A percentile compares a stretch with the other conserved stretches of the same genome.
phyloP scores from a whole-genome alignment of 2,888 invertebrate genomes.

The Eilema caniola region DNA sequence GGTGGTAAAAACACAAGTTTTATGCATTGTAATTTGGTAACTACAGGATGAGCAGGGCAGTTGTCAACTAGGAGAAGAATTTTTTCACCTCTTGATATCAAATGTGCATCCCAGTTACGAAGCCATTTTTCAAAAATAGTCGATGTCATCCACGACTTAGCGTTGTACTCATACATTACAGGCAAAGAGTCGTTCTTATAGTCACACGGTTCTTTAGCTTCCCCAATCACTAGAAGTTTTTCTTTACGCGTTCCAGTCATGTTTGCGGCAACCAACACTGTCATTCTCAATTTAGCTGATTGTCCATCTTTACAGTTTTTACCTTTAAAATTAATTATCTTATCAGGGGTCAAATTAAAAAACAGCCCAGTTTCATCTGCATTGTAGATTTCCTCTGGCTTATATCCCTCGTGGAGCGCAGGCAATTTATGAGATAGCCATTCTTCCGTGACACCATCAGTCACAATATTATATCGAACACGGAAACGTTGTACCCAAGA shows the following conservation, averaged over 20 bases:
- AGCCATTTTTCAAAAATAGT: conserved; percentile 31
- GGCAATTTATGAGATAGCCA: conserved; percentile 47
- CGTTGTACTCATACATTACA: conserved; percentile 8
- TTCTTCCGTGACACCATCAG: conserved; percentile 38
- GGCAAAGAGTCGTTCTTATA: conserved; percentile 5
- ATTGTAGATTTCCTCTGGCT: conserved; percentile 48
- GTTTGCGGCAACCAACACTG: not conserved
- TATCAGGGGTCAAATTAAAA: conserved; percentile 52
- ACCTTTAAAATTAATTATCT: conserved; percentile 43
- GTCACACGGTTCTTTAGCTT: conserved; percentile 2
- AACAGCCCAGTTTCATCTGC: conserved; percentile 55
- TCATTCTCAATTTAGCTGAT: conserved; percentile 2
- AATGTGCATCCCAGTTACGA: conserved; percentile 49
- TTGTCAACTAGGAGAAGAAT: conserved; percentile 58
- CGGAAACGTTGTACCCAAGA: conserved; percentile 52
- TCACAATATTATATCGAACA: conserved; percentile 50
- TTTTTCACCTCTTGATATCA: conserved; percentile 43
- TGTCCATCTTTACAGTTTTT: not conserved
- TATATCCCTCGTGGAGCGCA: conserved; percentile 46
- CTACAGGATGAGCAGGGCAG: conserved; percentile 52
- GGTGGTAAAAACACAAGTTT: conserved; percentile 47
- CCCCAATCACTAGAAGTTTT: conserved; percentile 10
- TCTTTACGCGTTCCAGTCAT: not conserved
- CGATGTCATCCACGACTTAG: conserved; percentile 43
- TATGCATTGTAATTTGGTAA: conserved; percentile 42